Conservation (phyloP, 2,797 vertebrate species). For the Diplodus puntazzo region DNA sequence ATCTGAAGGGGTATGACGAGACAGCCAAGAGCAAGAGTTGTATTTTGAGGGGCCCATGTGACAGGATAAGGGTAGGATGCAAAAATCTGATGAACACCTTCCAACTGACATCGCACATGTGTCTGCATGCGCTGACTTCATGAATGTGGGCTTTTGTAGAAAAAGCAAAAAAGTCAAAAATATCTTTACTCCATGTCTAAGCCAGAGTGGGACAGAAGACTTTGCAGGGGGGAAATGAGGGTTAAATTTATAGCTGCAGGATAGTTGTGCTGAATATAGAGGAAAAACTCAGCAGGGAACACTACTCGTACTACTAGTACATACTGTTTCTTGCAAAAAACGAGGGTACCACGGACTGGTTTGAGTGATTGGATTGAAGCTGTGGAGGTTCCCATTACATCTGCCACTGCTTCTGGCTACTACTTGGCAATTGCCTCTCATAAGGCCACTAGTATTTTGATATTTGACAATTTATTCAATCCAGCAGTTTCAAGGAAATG, state of each 20-base stretch:
- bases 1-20: slow-evolving; percentile 40
- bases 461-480: not conserved
- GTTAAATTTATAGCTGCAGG: slow-evolving; percentile 37
- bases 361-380: slow-evolving; percentile 1
- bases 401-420: no score
- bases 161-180: slow-evolving; percentile 63
- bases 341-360: not conserved
- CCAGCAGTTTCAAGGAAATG: not conserved
- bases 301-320: not conserved
- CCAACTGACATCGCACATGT: slow-evolving; percentile 68
- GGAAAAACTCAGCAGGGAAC: not conserved
- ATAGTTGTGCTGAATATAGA: slow-evolving; percentile 11
- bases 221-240: slow-evolving; percentile 26
- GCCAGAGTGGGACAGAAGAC: slow-evolving; percentile 53
- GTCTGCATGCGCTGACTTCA: slow-evolving; percentile 62
- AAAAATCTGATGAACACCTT: slow-evolving; percentile 72
- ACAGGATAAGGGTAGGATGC: slow-evolving; percentile 51
- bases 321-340: not conserved
- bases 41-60: slow-evolving; percentile 57
- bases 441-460: not conserved
- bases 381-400: not conserved
- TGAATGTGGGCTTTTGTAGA: slow-evolving; percentile 65
- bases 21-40: slow-evolving; percentile 17
- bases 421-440: not conserved
- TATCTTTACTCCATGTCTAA: slow-evolving; percentile 73